A percentile compares a stretch with the other conserved stretches of the same genome.
Evolutionary conservation across 2,113 vertebrate species (phyloP).

Genomic region (Coptodon bakossiorum): DNA sequence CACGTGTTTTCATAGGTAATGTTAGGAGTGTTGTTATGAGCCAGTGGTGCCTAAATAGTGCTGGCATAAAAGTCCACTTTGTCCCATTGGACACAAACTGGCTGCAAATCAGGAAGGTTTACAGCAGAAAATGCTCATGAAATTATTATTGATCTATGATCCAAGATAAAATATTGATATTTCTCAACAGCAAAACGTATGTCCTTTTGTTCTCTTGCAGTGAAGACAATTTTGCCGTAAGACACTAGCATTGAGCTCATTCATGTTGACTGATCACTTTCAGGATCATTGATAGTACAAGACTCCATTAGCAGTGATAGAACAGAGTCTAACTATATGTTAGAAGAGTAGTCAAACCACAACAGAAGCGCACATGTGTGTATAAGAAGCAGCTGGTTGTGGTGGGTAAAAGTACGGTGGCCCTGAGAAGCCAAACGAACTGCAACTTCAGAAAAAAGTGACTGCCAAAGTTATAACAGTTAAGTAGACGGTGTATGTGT

Average conservation of each 20-base stretch:
- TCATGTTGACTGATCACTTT: background rate
- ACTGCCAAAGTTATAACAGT: background rate
- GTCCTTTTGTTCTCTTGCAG: no score
- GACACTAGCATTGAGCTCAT: background rate
- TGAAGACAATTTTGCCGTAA: background rate
- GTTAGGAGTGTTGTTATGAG: background rate
- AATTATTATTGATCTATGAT: background rate
- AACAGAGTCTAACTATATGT: background rate
- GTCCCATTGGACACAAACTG: background rate
- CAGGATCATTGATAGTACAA: background rate
- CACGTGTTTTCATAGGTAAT: background rate
- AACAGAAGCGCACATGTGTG: background rate
- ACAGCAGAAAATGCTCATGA: background rate
- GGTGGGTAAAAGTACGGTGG: background rate
- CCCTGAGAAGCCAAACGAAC: background rate
- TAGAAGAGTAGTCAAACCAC: background rate
- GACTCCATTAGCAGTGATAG: background rate
- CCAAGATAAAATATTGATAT: fast-evolving
- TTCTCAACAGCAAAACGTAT: no score
- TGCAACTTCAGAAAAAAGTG: background rate
- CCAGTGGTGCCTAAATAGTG: background rate
- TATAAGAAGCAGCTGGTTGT: background rate
- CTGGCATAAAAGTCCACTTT: background rate
- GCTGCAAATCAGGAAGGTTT: background rate
- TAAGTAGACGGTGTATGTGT: fast-evolving